A percentile compares a stretch with the other conserved stretches of the same genome.
Conservation (phyloP, 2,888 invertebrate species). For the Lissonota sp. region DNA sequence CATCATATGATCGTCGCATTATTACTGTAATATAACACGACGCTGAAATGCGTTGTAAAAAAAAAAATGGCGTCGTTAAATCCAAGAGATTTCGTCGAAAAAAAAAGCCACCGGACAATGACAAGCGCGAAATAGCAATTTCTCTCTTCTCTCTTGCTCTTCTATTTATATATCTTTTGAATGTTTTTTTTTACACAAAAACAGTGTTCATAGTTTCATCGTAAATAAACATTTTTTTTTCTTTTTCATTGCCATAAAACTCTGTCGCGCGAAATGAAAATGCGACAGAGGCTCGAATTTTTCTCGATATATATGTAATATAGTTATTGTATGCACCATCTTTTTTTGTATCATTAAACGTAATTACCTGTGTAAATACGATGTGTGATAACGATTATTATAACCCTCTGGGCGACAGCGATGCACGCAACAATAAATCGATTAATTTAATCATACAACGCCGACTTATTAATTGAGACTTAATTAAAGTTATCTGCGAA, state of each 20-base stretch:
- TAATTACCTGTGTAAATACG: neutral
- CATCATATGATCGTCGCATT: neutral
- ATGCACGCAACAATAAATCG: too few relatives aligned
- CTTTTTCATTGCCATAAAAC: conserved; percentile 60
- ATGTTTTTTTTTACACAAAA: conserved; percentile 4
- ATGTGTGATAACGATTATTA: too few relatives aligned
- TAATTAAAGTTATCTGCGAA: too few relatives aligned
- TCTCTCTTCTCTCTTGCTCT: conserved; percentile 22
- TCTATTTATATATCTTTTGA: conserved; percentile 25
- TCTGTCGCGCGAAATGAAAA: conserved; percentile 35
- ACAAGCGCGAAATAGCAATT: conserved; percentile 43
- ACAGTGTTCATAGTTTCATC: conserved; percentile 32
- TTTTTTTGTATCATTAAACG: conserved; percentile 21
- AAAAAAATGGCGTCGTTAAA: conserved; percentile 20
- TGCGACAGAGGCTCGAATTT: conserved; percentile 20
- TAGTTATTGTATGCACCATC: conserved; percentile 22
- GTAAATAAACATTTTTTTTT: conserved; percentile 37
- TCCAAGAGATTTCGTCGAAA: conserved; percentile 32
- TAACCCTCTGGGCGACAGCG: too few relatives aligned
- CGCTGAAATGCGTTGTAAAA: conserved; percentile 20
- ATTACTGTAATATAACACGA: conserved; percentile 28
- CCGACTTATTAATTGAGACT: too few relatives aligned
- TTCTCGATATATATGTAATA: conserved; percentile 31
- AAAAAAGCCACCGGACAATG: conserved; percentile 27
- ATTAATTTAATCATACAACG: too few relatives aligned